These are phyloP conservation scores for Acyrthosiphon pisum DNA, from an alignment of 1,140 invertebrate species.

Conservation along the genomic window DNA sequence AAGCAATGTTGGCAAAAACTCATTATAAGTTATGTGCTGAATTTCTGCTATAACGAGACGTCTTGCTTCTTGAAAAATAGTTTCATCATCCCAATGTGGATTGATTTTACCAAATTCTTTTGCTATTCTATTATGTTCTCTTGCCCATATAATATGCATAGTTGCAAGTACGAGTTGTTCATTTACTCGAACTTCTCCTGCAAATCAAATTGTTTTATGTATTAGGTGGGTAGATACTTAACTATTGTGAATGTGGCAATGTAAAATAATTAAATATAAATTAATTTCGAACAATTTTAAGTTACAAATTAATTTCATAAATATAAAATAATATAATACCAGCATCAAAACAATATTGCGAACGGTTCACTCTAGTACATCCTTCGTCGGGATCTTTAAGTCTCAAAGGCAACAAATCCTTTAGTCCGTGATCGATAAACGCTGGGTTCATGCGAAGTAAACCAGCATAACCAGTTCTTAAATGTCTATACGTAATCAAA, in stretches of 20 bases:
- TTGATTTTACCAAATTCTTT: conserved; percentile 76
- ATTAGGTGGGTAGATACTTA: not conserved
- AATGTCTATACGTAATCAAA: conserved; percentile 68
- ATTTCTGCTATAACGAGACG: conserved; percentile 88
- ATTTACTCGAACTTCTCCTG: conserved; percentile 66
- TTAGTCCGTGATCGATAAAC: conserved; percentile 85
- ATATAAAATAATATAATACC: conserved; percentile 68
- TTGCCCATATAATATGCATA: conserved; percentile 64
- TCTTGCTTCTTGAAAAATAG: conserved; percentile 85
- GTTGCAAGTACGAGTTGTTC: conserved; percentile 68
- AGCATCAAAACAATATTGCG: conserved; percentile 91
- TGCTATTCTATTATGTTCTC: conserved; percentile 92
- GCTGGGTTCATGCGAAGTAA: conserved; percentile 86
- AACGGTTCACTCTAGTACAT: conserved; percentile 84
- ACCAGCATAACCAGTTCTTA: conserved; percentile 79
- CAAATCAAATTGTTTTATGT: not conserved
- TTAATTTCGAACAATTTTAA: too few relatives aligned
- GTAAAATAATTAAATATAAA: too few relatives aligned
- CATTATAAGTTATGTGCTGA: conserved; percentile 93
- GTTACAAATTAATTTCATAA: too few relatives aligned
- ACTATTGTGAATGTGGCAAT: too few relatives aligned
- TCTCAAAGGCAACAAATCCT: conserved; percentile 87
- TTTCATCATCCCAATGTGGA: conserved; percentile 88
- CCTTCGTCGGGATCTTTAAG: conserved; percentile 89
- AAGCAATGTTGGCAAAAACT: conserved; percentile 91